Conservation (phyloP, 2,113 vertebrate species). For the Scolopax mira region DNA sequence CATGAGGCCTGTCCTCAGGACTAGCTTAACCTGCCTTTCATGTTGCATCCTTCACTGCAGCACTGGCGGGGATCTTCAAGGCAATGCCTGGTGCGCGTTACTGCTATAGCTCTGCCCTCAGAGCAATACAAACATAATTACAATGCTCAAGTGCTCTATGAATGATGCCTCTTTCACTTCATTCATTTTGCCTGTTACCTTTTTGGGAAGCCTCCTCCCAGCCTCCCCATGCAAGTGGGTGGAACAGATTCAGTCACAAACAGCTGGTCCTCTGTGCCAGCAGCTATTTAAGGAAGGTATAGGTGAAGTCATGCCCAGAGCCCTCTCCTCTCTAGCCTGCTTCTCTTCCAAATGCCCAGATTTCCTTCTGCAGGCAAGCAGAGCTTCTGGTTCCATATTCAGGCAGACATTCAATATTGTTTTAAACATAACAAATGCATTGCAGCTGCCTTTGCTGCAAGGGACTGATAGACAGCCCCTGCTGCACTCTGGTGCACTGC, state of each 20-base stretch:
- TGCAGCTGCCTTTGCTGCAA: not conserved
- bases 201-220: not conserved
- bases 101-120: not conserved
- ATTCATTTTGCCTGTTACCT: not conserved
- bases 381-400: not conserved
- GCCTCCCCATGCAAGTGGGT: not conserved
- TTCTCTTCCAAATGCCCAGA: not conserved
- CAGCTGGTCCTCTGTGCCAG: not conserved
- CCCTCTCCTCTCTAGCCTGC: not conserved
- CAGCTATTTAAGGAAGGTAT: not conserved
- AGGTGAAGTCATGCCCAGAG: not conserved
- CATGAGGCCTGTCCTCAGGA: not conserved
- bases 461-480: not conserved
- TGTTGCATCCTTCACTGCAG: not conserved
- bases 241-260: not conserved
- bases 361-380: not conserved
- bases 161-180: no score
- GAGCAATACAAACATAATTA: not conserved
- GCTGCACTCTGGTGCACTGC: not conserved
- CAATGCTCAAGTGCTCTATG: not conserved
- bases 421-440: not conserved
- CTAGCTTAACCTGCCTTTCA: not conserved
- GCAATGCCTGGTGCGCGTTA: rapidly evolving
- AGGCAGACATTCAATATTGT: not conserved
- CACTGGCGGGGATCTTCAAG: not conserved